Conservation (phyloP, 2,797 vertebrate species). For the Neosilurus mollespiculum region DNA sequence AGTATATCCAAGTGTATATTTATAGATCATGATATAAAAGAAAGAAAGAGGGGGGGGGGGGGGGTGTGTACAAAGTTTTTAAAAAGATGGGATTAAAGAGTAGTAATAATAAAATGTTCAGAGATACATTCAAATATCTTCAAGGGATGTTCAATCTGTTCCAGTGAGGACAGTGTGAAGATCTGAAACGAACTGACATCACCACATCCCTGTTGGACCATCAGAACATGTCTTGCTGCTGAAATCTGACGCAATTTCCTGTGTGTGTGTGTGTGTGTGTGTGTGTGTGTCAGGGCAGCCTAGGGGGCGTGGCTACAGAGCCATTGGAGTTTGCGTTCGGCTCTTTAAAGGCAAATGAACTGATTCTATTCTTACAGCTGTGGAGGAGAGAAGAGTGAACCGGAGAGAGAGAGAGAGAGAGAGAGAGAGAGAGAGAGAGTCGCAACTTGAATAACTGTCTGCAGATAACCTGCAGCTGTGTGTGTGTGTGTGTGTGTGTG, state of each 20-base stretch:
- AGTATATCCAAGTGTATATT: not conserved
- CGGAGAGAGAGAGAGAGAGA: slow-evolving; percentile 24
- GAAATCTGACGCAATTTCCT: slow-evolving; percentile 67
- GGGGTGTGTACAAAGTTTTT: not conserved
- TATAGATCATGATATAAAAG: not conserved
- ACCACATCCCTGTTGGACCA: not conserved
- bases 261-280: slow-evolving; percentile 26
- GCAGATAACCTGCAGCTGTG: slow-evolving; percentile 7
- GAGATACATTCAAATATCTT: not conserved
- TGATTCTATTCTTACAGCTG: slow-evolving; percentile 61
- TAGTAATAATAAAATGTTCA: not conserved
- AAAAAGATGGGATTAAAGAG: not conserved
- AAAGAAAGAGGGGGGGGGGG: not conserved
- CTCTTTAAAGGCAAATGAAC: slow-evolving; percentile 81
- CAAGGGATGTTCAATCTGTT: not conserved
- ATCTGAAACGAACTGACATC: slow-evolving; percentile 14
- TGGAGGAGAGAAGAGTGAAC: slow-evolving; percentile 49
- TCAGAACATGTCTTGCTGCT: not conserved
- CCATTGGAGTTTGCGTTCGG: slow-evolving; percentile 71
- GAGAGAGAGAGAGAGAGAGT: slow-evolving; percentile 27
- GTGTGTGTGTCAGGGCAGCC: not conserved
- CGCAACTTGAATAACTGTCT: not conserved
- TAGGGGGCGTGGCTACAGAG: slow-evolving; percentile 65
- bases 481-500: slow-evolving; percentile 26
- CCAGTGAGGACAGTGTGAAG: not conserved